A percentile compares a stretch with the other conserved stretches of the same genome.
Evolutionary conservation across 2,797 vertebrate species (phyloP).

Genomic region (Mormyrus hasselquistii): DNA sequence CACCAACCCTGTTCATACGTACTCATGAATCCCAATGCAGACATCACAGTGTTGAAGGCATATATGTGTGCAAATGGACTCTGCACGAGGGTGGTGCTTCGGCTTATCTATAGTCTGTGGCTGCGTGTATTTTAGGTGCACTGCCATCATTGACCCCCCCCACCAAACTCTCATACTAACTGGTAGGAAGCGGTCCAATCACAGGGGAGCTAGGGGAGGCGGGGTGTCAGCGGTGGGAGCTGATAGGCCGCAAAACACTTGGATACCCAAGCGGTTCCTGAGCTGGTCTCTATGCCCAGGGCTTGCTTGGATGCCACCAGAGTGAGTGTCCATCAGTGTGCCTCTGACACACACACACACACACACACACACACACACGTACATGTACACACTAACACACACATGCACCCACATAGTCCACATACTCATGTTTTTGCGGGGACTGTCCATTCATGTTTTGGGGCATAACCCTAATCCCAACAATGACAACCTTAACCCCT

Average conservation of each 20-base stretch:
- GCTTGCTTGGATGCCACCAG: neutral
- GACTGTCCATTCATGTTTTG: neutral
- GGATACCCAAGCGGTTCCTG: neutral
- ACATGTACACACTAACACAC: neutral
- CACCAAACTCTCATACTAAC: neutral
- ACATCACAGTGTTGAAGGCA: neutral
- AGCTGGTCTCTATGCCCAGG: neutral
- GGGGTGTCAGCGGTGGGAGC: neutral
- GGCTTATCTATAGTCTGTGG: neutral
- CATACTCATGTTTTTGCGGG: neutral
- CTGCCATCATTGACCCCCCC: neutral
- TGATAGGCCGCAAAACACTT: neutral
- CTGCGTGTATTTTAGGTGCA: neutral
- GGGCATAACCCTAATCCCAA: neutral
- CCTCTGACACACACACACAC: too few relatives aligned
- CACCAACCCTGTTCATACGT: neutral
- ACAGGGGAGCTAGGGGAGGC: neutral
- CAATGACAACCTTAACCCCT: neutral
- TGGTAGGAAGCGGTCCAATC: neutral
- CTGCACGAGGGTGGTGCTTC: neutral
- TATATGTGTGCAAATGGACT: neutral
- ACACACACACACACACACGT: neutral
- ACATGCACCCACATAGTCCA: neutral
- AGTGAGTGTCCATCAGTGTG: neutral
- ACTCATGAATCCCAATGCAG: neutral